phyloP scores from a whole-genome alignment of 2,888 invertebrate genomes.

The Sussaba pulchella region DNA sequence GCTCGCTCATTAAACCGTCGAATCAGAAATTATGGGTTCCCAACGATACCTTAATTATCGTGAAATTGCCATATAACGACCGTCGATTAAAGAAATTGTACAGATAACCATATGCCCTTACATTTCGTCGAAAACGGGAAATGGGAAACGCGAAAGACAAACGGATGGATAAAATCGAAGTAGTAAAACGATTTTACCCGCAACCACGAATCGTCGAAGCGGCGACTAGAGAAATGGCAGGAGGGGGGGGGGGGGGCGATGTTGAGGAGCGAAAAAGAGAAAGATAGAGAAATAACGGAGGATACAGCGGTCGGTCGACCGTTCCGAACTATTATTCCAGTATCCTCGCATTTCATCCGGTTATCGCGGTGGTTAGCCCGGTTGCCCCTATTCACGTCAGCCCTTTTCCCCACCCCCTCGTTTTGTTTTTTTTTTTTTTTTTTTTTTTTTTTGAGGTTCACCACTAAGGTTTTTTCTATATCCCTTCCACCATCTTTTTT shows the following conservation, averaged over 20 bases:
- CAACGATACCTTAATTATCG: conserved; percentile 62
- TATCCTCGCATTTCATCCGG: conserved; percentile 56
- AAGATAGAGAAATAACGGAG: conserved; percentile 11
- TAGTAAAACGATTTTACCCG: conserved; percentile 34
- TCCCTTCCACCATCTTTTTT: conserved; percentile 17
- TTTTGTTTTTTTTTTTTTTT: conserved; percentile 27
- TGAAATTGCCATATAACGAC: conserved; percentile 45
- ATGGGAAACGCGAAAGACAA: not conserved
- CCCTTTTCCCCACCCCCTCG: conserved; percentile 36
- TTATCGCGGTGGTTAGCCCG: conserved; percentile 54
- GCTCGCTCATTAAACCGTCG: conserved; percentile 47
- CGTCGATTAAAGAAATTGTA: conserved; percentile 58
- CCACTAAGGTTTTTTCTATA: conserved; percentile 21
- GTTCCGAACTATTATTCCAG: conserved; percentile 58
- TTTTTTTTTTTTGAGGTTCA: conserved; percentile 24
- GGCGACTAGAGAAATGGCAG: not conserved
- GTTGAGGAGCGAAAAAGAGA: not conserved
- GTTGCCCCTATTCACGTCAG: conserved; percentile 39
- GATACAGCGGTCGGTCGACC: conserved; percentile 32
- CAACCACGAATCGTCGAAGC: too few species aligned
- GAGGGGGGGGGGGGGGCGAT: conserved; percentile 12
- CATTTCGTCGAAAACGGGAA: conserved; percentile 3
- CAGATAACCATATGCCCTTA: conserved; percentile 49
- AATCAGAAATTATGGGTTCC: conserved; percentile 63
- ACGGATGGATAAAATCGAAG: conserved; percentile 17